Base-by-base conservation (phyloP, 2,797 vertebrate species). In the Parotocinclus haroldoi region DNA sequence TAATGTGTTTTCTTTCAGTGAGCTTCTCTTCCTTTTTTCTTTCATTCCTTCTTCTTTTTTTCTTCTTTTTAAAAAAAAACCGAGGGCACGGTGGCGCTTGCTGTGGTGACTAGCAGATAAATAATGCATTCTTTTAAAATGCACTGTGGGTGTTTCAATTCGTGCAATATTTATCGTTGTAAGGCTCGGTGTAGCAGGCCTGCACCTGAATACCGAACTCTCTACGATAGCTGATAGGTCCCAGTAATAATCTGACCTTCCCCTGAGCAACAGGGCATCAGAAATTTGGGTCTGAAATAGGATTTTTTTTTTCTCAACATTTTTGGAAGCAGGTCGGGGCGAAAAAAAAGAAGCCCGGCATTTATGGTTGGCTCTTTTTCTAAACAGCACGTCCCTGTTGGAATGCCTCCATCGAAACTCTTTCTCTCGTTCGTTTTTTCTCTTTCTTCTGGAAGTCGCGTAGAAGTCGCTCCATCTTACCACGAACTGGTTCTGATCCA, bases 1-100 rank as follows among this genome's bases (percentile, higher is more conserved):
- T 76, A 65, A 71, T 69, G 58, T 44, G 58, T 53, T 71, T 59
- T 58, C 49, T 66, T 58, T 64, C 72, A 45, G 38, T 50, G 42
- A 61, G 65, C 55, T n/a, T 62, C 58, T 51, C 13, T 16, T 39
- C 5, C 5, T 27, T 27, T 5, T 27, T 27, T 27, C 27, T 2
- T 27, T 27, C 27, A 2, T 27, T 27, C 5, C 46, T 16, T 16
- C 37, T n/a, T n/a, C n/a, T n/a, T n/a, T n/a, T n/a, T n/a, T n/a
- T n/a, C n/a, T n/a, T n/a, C n/a, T n/a, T n/a, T n/a, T n/a, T n/a
- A n/a, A n/a, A n/a, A n/a, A n/a, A n/a, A 57, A 61, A 38, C 54
- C 19, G 45, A 57, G 39, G 5, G 42, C 57, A 44, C 14, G 7
- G 51, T 12, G 7, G 14, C 5, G 7, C 16, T 11, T 50, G 18